Conservation (phyloP, 2,888 invertebrate genomes). For the Coenonympha glycerion region DNA sequence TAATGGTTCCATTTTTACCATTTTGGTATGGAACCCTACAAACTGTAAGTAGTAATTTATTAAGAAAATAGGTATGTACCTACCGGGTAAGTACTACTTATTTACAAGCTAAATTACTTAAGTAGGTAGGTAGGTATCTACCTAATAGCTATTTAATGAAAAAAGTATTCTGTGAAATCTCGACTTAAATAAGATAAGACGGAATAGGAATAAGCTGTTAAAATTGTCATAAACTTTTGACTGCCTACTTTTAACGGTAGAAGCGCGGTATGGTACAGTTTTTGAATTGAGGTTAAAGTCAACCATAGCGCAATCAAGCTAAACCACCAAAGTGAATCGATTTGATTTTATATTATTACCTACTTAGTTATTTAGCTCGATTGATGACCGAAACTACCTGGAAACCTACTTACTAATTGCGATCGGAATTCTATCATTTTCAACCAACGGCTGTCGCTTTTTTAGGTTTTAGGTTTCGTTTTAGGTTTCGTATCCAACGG, state of each 20-base stretch:
- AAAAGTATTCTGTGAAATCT: neutral
- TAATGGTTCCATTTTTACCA: no score
- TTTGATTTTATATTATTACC: conserved; percentile 20
- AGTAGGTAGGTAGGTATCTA: no score
- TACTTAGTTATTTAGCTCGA: conserved; percentile 10
- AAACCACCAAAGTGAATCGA: conserved; percentile 24
- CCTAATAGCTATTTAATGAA: no score
- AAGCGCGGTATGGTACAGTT: conserved; percentile 24
- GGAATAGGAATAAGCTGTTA: neutral
- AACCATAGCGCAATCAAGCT: conserved; percentile 26
- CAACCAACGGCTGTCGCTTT: neutral
- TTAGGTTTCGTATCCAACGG: no score
- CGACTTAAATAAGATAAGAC: neutral
- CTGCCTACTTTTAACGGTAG: conserved; percentile 24
- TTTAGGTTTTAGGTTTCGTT: no score
- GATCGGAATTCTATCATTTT: neutral
- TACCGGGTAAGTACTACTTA: no score
- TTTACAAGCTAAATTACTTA: no score
- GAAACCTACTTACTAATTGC: neutral
- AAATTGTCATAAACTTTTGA: conserved; percentile 4
- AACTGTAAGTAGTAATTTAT: no score
- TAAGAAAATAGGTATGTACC: no score
- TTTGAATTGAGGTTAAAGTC: conserved; percentile 26
- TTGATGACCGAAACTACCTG: conserved; percentile 3
- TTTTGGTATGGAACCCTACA: no score